A percentile compares a stretch with the other conserved stretches of the same genome.
phyloP scores from a whole-genome alignment of 2,797 vertebrate species.

The Thaleichthys pacificus region DNA sequence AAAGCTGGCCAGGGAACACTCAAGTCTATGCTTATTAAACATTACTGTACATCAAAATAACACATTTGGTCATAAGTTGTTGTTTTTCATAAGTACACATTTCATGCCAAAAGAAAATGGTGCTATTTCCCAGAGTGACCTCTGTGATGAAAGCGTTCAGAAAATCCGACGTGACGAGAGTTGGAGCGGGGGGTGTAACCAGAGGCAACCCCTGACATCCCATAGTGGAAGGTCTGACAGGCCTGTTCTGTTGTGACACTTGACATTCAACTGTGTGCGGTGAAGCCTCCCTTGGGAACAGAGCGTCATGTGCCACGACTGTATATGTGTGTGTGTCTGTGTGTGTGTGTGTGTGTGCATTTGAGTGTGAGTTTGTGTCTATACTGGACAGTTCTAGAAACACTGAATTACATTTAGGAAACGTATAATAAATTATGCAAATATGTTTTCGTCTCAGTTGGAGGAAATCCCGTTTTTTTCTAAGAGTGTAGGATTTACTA shows the following conservation, averaged over 20 bases:
- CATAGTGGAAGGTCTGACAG: conserved; percentile 17
- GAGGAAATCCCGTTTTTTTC: background rate
- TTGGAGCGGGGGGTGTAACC: background rate
- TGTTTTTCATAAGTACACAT: background rate
- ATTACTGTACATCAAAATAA: background rate
- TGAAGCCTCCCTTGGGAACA: conserved; percentile 19
- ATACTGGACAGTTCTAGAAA: background rate
- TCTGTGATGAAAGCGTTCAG: background rate
- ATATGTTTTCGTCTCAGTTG: background rate
- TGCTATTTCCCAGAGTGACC: background rate
- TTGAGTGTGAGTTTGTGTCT: background rate
- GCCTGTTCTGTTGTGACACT: conserved; percentile 42
- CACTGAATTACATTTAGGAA: background rate
- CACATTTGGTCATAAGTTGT: no score
- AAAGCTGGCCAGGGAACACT: background rate
- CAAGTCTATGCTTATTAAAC: background rate
- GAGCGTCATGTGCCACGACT: conserved; percentile 16
- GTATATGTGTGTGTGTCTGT: background rate
- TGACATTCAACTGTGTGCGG: conserved; percentile 47
- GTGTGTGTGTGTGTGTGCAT: background rate
- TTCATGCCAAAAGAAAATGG: background rate
- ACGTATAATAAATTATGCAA: background rate
- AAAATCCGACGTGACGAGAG: background rate
- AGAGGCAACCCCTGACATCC: conserved; percentile 15
- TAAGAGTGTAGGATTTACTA: conserved; percentile 12